phyloP scores from a whole-genome alignment of 2,113 vertebrate genomes.

The Delphinapterus leucas region DNA sequence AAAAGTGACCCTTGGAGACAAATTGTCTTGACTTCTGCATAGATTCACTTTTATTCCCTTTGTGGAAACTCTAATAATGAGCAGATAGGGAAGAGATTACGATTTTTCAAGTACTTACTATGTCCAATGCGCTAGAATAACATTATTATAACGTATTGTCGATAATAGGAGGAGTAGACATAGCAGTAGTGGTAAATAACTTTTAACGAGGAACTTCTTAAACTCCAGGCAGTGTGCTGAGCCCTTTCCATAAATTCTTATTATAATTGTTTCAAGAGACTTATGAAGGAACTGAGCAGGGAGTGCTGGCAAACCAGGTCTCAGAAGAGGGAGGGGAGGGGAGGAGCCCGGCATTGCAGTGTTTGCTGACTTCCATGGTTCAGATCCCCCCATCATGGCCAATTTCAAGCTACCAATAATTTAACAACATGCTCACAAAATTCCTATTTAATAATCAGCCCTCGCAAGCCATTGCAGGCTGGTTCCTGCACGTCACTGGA shows the following conservation, averaged over 20 bases:
- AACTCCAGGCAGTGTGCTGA: background rate
- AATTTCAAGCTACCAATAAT: background rate
- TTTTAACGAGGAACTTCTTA: background rate
- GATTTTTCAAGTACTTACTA: background rate
- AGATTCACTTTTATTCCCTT: background rate
- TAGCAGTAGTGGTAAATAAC: background rate
- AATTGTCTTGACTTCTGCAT: background rate
- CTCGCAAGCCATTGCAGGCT: rapidly evolving
- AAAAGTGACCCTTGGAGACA: background rate
- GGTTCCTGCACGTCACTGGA: background rate
- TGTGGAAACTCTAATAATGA: background rate
- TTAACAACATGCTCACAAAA: background rate
- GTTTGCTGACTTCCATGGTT: background rate
- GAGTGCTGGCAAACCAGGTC: background rate
- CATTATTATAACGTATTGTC: background rate
- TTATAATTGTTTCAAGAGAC: background rate
- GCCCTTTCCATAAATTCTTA: background rate
- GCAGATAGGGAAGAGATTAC: background rate
- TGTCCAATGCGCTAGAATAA: background rate
- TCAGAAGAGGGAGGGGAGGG: background rate
- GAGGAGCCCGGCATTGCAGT: background rate
- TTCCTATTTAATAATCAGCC: background rate
- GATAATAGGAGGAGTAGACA: background rate
- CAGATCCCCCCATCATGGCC: background rate
- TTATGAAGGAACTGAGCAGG: background rate